Evolutionary conservation across 2,113 vertebrate genomes (phyloP).

Genomic region (Myotis yumanensis): DNA sequence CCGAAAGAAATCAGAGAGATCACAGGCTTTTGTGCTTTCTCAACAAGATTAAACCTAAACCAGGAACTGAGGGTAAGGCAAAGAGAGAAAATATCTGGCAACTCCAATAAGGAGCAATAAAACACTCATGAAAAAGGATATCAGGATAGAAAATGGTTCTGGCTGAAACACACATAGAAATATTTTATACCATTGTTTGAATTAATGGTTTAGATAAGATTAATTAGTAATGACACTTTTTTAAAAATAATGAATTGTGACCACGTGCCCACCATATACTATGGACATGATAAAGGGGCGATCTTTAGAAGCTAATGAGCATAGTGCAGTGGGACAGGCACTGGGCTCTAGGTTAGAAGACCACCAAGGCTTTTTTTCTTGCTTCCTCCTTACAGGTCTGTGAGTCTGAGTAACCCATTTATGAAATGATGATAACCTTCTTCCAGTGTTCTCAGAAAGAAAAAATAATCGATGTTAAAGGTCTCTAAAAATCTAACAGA

Average conservation of each 20-base stretch:
- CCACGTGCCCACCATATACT: rapidly evolving
- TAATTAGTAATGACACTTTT: too few species aligned
- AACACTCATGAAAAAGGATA: not conserved
- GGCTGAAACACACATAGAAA: not conserved
- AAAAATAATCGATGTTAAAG: not conserved
- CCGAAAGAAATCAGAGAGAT: not conserved
- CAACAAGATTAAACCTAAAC: not conserved
- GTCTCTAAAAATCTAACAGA: not conserved
- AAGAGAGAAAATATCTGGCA: not conserved
- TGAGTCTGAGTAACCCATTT: not conserved
- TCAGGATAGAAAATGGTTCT: not conserved
- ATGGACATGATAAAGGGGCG: not conserved
- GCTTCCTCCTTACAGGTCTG: not conserved
- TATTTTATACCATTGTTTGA: not conserved
- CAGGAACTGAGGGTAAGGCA: not conserved
- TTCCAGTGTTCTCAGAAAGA: not conserved
- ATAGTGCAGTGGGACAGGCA: not conserved
- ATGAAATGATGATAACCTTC: not conserved
- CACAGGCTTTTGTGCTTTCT: not conserved
- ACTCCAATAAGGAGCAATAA: not conserved
- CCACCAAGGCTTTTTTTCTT: not conserved
- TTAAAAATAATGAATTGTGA: not conserved
- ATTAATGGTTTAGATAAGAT: not conserved
- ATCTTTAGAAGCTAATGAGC: not conserved
- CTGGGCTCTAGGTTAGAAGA: not conserved